A percentile compares a stretch with the other conserved stretches of the same genome.
Evolutionary conservation across 2,888 invertebrate genomes (phyloP).

Genomic region (Macropis europaea): DNA sequence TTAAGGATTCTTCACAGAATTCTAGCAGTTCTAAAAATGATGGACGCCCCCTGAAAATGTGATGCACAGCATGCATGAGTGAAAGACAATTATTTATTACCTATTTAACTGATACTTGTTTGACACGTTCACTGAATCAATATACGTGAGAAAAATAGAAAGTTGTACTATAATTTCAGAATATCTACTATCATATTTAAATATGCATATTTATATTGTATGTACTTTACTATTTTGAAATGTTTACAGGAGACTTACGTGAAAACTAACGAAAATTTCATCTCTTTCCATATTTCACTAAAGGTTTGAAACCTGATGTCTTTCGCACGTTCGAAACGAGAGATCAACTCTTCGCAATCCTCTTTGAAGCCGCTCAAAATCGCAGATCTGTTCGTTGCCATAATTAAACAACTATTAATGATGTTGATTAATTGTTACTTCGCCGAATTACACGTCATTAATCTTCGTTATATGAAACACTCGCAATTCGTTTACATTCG

Average conservation of each 20-base stretch:
- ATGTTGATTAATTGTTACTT: not conserved
- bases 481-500: not conserved
- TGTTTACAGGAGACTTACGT: slow-evolving; percentile 58
- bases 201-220: too few species aligned
- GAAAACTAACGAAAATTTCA: slow-evolving; percentile 74
- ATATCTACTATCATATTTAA: not conserved
- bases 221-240: not conserved
- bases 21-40: slow-evolving; percentile 65
- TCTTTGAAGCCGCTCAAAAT: slow-evolving; percentile 43
- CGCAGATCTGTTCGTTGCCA: slow-evolving; percentile 17
- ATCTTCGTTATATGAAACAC: not conserved
- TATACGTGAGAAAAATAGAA: not conserved
- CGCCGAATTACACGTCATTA: not conserved
- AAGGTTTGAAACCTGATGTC: slow-evolving; percentile 72
- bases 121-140: not conserved
- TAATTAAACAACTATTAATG: not conserved
- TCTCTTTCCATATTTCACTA: slow-evolving; percentile 70
- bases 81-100: not conserved
- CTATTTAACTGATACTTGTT: not conserved
- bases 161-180: too few species aligned
- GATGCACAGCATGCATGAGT: not conserved
- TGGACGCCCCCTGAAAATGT: slow-evolving; percentile 62
- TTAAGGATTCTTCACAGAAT: slow-evolving; percentile 75
- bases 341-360: slow-evolving; percentile 70
- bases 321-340: slow-evolving; percentile 64